A percentile compares a stretch with the other conserved stretches of the same genome.
Conservation (phyloP, 2,797 vertebrate genomes). For the Cryptoblepharus egeriae region DNA sequence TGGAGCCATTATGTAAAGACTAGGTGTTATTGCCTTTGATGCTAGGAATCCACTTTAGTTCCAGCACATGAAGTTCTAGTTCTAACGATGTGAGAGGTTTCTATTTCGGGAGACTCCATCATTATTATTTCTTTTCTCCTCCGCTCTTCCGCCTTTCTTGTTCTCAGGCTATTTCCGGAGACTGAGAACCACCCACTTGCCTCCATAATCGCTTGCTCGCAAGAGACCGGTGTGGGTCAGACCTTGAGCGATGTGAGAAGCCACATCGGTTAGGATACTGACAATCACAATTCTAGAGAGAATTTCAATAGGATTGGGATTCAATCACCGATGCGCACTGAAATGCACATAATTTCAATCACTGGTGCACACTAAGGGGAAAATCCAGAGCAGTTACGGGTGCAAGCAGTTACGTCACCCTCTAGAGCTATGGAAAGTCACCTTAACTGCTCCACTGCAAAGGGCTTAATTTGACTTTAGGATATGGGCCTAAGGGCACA, state of each 20-base stretch:
- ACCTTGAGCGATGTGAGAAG: background rate
- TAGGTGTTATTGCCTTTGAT: constrained; percentile 38
- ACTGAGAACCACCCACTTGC: constrained; percentile 67
- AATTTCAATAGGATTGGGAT: too few species aligned
- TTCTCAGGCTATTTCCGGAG: constrained; percentile 49
- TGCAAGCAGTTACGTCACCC: too few species aligned
- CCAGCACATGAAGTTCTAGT: constrained; percentile 45
- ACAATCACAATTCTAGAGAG: too few species aligned
- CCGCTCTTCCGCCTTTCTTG: constrained; percentile 45
- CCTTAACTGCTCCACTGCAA: too few species aligned
- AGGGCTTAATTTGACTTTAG: too few species aligned
- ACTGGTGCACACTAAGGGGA: too few species aligned
- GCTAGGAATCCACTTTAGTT: constrained; percentile 61
- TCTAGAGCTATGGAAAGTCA: too few species aligned
- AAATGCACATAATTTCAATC: too few species aligned
- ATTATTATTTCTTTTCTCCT: constrained; percentile 45
- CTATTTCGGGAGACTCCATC: constrained; percentile 66
- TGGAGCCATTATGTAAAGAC: constrained; percentile 53
- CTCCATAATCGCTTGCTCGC: constrained; percentile 46
- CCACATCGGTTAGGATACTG: too few species aligned
- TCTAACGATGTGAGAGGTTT: constrained; percentile 46
- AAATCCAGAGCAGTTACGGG: too few species aligned
- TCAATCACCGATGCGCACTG: too few species aligned
- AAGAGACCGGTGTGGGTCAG: constrained; percentile 1
- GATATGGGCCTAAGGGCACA: too few species aligned